A percentile compares a stretch with the other conserved stretches of the same genome.
Evolutionary conservation across 2,888 invertebrate genomes (phyloP).

Genomic region (Polietes domitor): DNA sequence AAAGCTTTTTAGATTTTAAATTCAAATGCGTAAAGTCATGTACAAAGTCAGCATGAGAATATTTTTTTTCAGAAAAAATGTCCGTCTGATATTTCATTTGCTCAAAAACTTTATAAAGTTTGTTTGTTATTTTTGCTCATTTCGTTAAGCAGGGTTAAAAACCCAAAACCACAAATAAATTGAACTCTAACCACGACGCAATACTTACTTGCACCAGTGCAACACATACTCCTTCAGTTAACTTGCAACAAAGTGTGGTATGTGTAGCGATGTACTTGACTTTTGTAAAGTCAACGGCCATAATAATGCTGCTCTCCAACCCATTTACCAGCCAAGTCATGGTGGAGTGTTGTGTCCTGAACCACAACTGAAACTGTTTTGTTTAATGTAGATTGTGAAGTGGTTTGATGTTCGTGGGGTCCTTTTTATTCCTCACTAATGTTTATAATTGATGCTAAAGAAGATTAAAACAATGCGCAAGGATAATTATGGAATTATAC

Average conservation of each 20-base stretch:
- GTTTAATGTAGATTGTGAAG: background rate
- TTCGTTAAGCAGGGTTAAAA: slow-evolving; percentile 11
- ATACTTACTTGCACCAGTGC: slow-evolving; percentile 26
- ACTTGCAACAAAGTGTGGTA: background rate
- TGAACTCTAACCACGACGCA: slow-evolving; percentile 60
- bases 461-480: slow-evolving; percentile 38
- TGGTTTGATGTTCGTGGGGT: background rate
- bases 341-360: background rate
- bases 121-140: slow-evolving; percentile 11
- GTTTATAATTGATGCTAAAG: slow-evolving; percentile 10
- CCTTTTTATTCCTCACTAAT: slow-evolving; percentile 5
- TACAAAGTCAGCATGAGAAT: background rate
- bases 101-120: background rate
- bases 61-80: slow-evolving; percentile 42
- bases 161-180: slow-evolving; percentile 68
- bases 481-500: slow-evolving; percentile 72
- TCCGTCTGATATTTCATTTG: slow-evolving; percentile 15
- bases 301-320: slow-evolving; percentile 5
- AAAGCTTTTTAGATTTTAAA: slow-evolving; percentile 44
- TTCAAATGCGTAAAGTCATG: too few species aligned
- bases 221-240: slow-evolving; percentile 6
- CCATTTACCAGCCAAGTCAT: slow-evolving; percentile 39
- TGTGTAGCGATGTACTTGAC: slow-evolving; percentile 10
- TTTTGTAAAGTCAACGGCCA: slow-evolving; percentile 15
- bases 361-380: background rate